Conservation (phyloP, 2,888 invertebrate genomes). For the Hypena proboscidalis region DNA sequence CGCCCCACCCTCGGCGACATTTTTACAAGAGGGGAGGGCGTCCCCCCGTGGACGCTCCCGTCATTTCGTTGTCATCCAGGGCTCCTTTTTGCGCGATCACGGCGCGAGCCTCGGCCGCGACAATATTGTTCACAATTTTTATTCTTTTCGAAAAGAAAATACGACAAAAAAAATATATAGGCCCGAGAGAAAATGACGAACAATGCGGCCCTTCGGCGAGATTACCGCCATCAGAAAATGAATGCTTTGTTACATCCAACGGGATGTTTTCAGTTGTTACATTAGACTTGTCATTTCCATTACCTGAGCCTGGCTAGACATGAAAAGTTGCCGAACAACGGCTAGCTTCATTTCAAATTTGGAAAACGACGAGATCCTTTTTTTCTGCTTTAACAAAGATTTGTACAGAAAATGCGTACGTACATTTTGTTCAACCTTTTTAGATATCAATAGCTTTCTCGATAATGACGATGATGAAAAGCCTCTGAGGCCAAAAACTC, state of each 20-base stretch:
- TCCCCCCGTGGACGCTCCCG: conserved; percentile 76
- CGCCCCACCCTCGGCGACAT: conserved; percentile 77
- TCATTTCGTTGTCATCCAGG: conserved; percentile 83
- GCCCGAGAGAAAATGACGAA: conserved; percentile 78
- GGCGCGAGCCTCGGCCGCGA: conserved; percentile 78
- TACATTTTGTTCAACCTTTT: conserved; percentile 23
- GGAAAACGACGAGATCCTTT: conserved; percentile 43
- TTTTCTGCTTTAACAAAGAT: conserved; percentile 35
- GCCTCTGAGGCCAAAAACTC: neutral
- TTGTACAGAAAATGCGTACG: conserved; percentile 8
- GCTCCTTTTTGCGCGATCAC: conserved; percentile 79
- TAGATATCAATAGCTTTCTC: conserved; percentile 10
- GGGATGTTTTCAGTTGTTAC: conserved; percentile 80
- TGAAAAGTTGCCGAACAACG: conserved; percentile 65
- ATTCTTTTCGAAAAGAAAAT: conserved; percentile 79
- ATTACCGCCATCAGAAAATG: conserved; percentile 85
- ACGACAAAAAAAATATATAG: conserved; percentile 63
- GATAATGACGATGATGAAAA: conserved; percentile 11
- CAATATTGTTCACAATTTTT: conserved; percentile 82
- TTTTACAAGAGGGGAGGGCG: conserved; percentile 69
- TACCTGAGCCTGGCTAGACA: conserved; percentile 60
- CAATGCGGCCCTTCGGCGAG: conserved; percentile 83
- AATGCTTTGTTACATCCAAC: conserved; percentile 80
- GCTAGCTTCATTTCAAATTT: conserved; percentile 61
- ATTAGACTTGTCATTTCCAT: conserved; percentile 80